These are phyloP conservation scores for Nasonia oneida DNA, from an alignment of 2,888 invertebrate species.

Conservation along the genomic window DNA sequence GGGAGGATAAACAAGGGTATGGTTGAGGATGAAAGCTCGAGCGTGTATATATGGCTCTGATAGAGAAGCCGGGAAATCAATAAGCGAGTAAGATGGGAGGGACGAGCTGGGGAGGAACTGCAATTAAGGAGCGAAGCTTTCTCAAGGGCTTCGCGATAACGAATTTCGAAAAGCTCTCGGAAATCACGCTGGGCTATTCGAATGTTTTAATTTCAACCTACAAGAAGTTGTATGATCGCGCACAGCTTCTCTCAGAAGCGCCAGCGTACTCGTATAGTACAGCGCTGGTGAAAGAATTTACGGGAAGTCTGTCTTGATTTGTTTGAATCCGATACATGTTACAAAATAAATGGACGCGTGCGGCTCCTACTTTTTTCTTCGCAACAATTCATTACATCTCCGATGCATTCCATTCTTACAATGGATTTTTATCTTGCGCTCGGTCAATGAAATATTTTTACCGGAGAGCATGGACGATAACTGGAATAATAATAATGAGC, in stretches of 20 bases:
- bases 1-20: conserved; percentile 38
- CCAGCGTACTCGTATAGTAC: background rate
- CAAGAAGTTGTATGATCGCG: background rate
- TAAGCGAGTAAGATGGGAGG: background rate
- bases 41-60: background rate
- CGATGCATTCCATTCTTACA: too few species aligned
- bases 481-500: background rate
- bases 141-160: background rate
- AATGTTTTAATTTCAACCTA: too few species aligned
- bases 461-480: background rate
- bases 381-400: too few species aligned
- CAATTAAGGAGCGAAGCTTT: background rate
- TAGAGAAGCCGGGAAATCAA: conserved; percentile 31
- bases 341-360: background rate
- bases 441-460: background rate
- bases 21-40: conserved; percentile 16
- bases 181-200: background rate
- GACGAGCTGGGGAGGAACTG: background rate
- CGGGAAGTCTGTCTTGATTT: background rate
- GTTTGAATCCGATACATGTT: background rate
- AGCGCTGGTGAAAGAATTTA: background rate
- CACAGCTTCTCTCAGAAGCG: background rate
- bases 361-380: too few species aligned
- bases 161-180: background rate
- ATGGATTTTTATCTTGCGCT: too few species aligned